These are phyloP conservation scores for Harpagifer antarcticus DNA, from an alignment of 2,797 vertebrate species.

Conservation along the genomic window DNA sequence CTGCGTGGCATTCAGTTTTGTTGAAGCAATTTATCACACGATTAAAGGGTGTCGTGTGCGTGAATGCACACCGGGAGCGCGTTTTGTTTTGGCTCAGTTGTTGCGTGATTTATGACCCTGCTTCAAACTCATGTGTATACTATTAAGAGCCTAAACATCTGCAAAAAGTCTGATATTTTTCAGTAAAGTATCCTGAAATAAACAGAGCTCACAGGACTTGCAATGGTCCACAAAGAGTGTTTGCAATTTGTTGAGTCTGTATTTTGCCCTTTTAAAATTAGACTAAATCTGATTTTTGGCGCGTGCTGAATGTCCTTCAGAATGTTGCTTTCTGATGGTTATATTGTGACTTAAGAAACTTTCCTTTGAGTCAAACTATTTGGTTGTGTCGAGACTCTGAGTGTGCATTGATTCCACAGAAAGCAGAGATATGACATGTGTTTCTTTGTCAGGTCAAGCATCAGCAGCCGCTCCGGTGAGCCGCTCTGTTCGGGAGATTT, in stretches of 20 bases:
- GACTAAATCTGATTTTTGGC: too few species aligned
- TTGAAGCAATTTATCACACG: background rate
- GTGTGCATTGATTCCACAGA: background rate
- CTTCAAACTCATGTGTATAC: background rate
- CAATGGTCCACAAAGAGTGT: background rate
- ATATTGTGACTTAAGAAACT: background rate
- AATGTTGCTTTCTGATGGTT: background rate
- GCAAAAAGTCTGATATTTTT: background rate
- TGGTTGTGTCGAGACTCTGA: background rate
- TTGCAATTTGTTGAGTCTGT: background rate
- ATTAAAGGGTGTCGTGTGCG: constrained; percentile 15
- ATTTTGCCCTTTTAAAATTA: background rate
- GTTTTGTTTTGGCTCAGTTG: constrained; percentile 24
- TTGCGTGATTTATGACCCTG: background rate
- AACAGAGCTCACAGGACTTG: background rate
- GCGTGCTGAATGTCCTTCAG: background rate
- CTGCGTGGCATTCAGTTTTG: background rate
- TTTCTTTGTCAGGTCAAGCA: constrained; percentile 58
- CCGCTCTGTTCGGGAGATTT: constrained; percentile 48
- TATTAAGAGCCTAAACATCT: background rate
- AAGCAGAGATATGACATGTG: constrained; percentile 41
- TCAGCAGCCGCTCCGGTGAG: constrained; percentile 54
- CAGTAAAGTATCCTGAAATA: background rate
- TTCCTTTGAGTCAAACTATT: background rate
- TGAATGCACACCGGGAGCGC: constrained; percentile 48